These are phyloP conservation scores for Falco rusticolus DNA, from an alignment of 2,797 vertebrate genomes.

Conservation along the genomic window DNA sequence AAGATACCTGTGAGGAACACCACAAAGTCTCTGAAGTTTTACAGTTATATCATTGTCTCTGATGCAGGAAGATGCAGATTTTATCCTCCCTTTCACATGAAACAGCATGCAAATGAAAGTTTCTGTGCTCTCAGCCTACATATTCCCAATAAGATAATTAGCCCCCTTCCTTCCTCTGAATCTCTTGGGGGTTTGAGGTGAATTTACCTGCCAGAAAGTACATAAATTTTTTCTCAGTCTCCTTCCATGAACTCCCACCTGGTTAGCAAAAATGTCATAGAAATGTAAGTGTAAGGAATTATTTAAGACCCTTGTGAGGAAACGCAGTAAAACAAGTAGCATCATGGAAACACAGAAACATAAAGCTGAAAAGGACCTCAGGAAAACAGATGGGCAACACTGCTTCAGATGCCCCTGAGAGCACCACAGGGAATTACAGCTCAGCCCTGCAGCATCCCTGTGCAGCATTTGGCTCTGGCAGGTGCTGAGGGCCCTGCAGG, in stretches of 20 bases:
- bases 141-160: too few relatives aligned
- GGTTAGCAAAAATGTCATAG: background rate
- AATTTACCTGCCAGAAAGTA: background rate
- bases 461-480: too few relatives aligned
- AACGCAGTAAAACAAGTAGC: background rate
- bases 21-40: background rate
- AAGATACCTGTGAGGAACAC: background rate
- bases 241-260: background rate
- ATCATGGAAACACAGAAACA: background rate
- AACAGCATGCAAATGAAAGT: background rate
- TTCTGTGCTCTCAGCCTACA: background rate
- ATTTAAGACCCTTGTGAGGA: background rate
- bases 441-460: background rate
- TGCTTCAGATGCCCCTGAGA: background rate
- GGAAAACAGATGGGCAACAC: background rate
- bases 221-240: background rate
- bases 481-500: background rate
- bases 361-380: background rate
- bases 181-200: background rate
- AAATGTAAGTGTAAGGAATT: background rate
- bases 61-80: background rate
- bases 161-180: background rate
- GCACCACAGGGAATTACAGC: fast-evolving
- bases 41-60: background rate
- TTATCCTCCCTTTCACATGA: background rate